Evolutionary conservation across 2,797 vertebrate genomes (phyloP), one percentile per base, ranked within the genome.

Genomic region (Graptemys geographica): DNA sequence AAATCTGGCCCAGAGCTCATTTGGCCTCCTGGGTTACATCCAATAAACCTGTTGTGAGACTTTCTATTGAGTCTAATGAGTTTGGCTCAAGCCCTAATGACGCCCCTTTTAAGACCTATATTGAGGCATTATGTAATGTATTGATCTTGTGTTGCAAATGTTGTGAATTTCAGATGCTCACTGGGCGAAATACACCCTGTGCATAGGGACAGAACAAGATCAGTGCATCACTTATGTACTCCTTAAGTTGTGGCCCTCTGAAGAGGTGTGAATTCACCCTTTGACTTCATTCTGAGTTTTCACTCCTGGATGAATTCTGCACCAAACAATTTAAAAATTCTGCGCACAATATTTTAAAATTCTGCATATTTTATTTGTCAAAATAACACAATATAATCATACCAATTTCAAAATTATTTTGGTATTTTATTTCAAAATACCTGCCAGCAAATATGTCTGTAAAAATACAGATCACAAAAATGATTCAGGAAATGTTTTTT

Each of bases 121-220:
- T 74, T 49, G 41, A 51, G 11, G 33, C 55, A 21, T 0, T 4
- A 57, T 0, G 1, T 25, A 57, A 76, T 19, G 2, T 81, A 80
- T 31, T 69, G 21, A 2, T 84, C 9, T 94, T 47, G 13, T 11
- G 9, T 15, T 27, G 19, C 41, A 65, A 44, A 56, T 79, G 72
- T 83, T 69, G 37, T 9, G n/a, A 53, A 7, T 8, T 88, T 85
- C 76, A 2, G 3, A 11, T 57, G 31, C 81, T 59, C 41, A 47
- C 5, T 76, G 41, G 12, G 12, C 79, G 51, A 89, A 92, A 81
- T 79, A 47, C 0, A 2, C 82, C 25, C 47, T 86, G 59, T 33
- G 52, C 28, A 90, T 2, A 18, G 1, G 11, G 4, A 28, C 55
- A 8, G 7, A 80, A 78, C 4, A 37, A 0, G 41, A 23, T 69